These are phyloP conservation scores for Chelon labrosus DNA, from an alignment of 2,797 vertebrate species.

Conservation along the genomic window DNA sequence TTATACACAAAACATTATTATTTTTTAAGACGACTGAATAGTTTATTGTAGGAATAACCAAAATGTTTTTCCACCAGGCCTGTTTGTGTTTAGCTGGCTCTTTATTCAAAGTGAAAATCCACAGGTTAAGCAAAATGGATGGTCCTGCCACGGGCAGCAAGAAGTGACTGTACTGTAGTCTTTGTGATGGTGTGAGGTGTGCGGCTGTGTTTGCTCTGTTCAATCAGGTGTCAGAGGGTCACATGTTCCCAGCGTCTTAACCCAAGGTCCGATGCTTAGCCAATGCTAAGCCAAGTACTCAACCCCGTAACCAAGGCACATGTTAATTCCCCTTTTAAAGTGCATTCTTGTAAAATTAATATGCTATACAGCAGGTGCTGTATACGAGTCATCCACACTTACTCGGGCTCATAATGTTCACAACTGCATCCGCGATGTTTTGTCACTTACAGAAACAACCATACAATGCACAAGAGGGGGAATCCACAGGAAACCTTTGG, in stretches of 20 bases:
- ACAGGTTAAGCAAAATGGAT: conserved; percentile 77
- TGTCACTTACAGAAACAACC: conserved; percentile 37
- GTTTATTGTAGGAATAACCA: conserved; percentile 76
- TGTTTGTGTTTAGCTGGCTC: conserved; percentile 64
- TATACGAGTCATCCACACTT: conserved; percentile 30
- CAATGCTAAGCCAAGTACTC: conserved; percentile 35
- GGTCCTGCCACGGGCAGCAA: conserved; percentile 65
- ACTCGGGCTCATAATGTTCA: conserved; percentile 39
- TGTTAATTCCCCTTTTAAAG: conserved; percentile 64
- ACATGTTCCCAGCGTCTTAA: conserved; percentile 47
- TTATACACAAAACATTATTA: conserved; percentile 6
- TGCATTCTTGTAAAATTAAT: conserved; percentile 55
- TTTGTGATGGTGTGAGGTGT: conserved; percentile 52
- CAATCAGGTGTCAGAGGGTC: conserved; percentile 57
- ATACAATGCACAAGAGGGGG: conserved; percentile 57
- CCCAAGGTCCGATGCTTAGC: conserved; percentile 39
- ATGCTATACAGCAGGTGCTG: conserved; percentile 38
- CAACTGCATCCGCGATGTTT: conserved; percentile 32
- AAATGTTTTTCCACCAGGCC: conserved; percentile 56
- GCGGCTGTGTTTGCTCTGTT: conserved; percentile 54
- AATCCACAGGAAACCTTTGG: conserved; percentile 58
- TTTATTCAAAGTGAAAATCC: conserved; percentile 83
- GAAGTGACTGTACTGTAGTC: conserved; percentile 48
- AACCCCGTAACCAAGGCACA: conserved; percentile 51
- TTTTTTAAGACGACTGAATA: conserved; percentile 69